Base-by-base conservation (phyloP, 92 coral and sea anemone species). In the Micromussa lordhowensis region DNA sequence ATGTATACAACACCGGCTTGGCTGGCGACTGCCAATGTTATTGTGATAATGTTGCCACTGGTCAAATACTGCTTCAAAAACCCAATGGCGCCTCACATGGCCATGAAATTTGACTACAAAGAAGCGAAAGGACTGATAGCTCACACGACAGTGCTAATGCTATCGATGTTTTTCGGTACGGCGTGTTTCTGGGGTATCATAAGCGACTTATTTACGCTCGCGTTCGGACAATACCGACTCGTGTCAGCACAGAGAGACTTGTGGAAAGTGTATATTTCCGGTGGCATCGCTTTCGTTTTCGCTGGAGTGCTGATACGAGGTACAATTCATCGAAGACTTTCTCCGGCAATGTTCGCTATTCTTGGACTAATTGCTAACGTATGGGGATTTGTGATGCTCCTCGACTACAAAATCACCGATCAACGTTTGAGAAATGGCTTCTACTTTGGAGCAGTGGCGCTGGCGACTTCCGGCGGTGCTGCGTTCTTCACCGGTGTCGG, bases 41-140 rank as follows among this genome's bases (percentile, higher is more conserved):
- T 94, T 44, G 53, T 92, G 38, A 85, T 98, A 18, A 91, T 93
- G 91, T 83, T 98, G 5, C 99, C 99, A 15, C 90, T 94, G 84
- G 80, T 92, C 16, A 89, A 93, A 79, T 84, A 89, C 72, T 92
- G 96, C 58, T 98, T 98, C 89, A 98, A 98, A 87, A 98, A 98
- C 81, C 98, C 99, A 0, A 88, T 98, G 59, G 94, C 98, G 12
- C 96, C 98, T 53, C 99, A 98, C 78, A 95, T 95, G 94, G 99
- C 99, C 0, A 91, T 98, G 94, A 94, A 93, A 85, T 98, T 96
- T 44, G 89, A 90, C 82, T 92, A 85, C 91, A 93, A 91, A 68
- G 99, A 98, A 85, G 99, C 99, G 8, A 96, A 93, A 79, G 92
- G 79, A 68, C 92, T 98, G 4, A 81, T 96, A 3, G 36, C 55